These are phyloP conservation scores for Epiperipatus broadwayi DNA, from an alignment of 2,888 invertebrate species.

Conservation along the genomic window DNA sequence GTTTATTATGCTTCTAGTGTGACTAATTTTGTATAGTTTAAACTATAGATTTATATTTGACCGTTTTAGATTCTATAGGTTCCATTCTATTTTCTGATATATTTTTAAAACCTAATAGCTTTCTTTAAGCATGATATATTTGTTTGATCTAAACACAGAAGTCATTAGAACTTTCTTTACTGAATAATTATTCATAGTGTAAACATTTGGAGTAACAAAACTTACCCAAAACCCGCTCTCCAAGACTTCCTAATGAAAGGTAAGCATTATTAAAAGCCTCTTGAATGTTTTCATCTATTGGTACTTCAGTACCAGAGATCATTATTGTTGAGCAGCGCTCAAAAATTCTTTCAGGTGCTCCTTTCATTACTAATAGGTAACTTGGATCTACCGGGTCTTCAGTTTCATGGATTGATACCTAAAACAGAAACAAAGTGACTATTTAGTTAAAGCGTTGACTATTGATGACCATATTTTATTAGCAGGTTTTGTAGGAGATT, in stretches of 20 bases:
- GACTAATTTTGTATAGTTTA: too few relatives aligned
- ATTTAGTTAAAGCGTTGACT: too few relatives aligned
- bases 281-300: slow-evolving; percentile 26
- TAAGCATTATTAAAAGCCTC: slow-evolving; percentile 27
- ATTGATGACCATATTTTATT: slow-evolving; percentile 32
- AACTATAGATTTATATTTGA: too few relatives aligned
- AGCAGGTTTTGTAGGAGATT: slow-evolving; percentile 36
- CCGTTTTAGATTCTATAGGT: too few relatives aligned
- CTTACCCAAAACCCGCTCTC: slow-evolving; percentile 19
- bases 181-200: too few relatives aligned
- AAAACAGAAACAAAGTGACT: not conserved
- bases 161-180: too few relatives aligned
- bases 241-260: slow-evolving; percentile 18
- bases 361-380: slow-evolving; percentile 34
- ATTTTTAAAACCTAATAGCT: too few relatives aligned
- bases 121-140: too few relatives aligned
- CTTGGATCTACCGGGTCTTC: slow-evolving; percentile 23
- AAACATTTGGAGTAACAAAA: too few relatives aligned
- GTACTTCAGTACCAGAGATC: slow-evolving; percentile 26
- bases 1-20: too few relatives aligned
- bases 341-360: slow-evolving; percentile 35
- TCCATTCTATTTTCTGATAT: too few relatives aligned
- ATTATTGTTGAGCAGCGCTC: slow-evolving; percentile 29
- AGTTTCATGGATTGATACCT: slow-evolving; percentile 34
- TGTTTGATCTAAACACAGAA: too few relatives aligned